Base-by-base conservation (phyloP, 2,888 invertebrate genomes). In the Aleiodes leptofemur region DNA sequence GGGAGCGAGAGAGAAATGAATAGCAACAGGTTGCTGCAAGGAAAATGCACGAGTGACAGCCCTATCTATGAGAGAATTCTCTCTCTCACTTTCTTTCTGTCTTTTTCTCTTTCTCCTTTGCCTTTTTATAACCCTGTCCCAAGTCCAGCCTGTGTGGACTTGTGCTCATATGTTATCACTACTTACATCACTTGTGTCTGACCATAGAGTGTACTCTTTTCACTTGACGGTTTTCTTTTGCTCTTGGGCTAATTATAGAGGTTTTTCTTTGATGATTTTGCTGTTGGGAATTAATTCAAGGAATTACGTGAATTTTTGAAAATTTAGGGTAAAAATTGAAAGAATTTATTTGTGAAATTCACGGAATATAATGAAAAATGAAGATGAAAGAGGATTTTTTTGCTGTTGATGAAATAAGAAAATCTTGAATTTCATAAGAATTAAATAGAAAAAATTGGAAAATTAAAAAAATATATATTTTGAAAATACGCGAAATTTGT, bases 21-120 rank as follows among this genome's bases (percentile, higher is more conserved):
- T 78, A 86, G 88, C 88, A 88, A 88, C 88, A 88, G 88, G 88
- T 88, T 88, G 59, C 59, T 34, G 88, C 84, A 86, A 87, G 86
- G 83, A 80, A 84, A 86, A 87, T 85, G 85, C 85, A 85, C 83
- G 82, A 84, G 84, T 86, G 85, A 86, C 87, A 86, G 76, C 81
- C 69, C 72, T 34, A 34, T 74, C 59, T 57, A 9, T 50, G 48
- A 59, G 57, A 57, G 34, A 64, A 61, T 56, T 69, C 43, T 34
- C 7, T 64, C 53, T 48, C 31, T 73, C 57, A 13, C 50, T 76
- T 59, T 77, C 74, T 23, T 23, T 23, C 23, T 23, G 23, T 23
- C 23, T 23, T 23, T 23, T 23, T 23, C 23, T 23, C 23, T 23
- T 23, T 23, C 23, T 23, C 23, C 23, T 23, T 23, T 31, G 69